These are phyloP conservation scores for Rhabditoides inermis DNA, from an alignment of 2,888 invertebrate species.

Conservation along the genomic window DNA sequence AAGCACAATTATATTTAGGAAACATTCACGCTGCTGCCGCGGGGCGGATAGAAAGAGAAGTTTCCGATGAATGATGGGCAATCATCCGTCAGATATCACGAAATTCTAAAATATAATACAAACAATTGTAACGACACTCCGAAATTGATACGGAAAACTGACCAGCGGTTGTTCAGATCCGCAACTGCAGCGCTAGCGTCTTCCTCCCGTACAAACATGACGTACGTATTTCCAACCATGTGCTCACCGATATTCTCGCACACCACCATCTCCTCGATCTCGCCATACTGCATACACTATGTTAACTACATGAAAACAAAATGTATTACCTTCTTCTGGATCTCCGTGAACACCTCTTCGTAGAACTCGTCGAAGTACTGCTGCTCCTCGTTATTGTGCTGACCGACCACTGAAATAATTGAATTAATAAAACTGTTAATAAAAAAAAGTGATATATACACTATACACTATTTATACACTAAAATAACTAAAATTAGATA, in stretches of 20 bases:
- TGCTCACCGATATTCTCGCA: conserved; percentile 77
- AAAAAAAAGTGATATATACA: not conserved
- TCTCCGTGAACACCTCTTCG: conserved; percentile 96
- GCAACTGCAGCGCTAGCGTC: conserved; percentile 95
- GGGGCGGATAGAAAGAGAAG: too few relatives aligned
- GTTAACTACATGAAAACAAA: not conserved
- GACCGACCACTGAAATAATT: conserved; percentile 36
- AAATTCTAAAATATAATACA: too few relatives aligned
- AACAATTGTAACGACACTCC: too few relatives aligned
- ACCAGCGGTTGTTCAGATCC: conserved; percentile 67
- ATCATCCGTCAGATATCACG: too few relatives aligned
- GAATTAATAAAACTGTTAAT: not conserved
- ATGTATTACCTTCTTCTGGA: conserved; percentile 72
- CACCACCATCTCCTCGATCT: conserved; percentile 99
- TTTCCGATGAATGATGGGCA: too few relatives aligned
- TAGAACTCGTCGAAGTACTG: conserved; percentile 99
- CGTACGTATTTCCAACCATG: conserved; percentile 95
- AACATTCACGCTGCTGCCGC: too few relatives aligned
- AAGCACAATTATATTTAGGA: too few relatives aligned
- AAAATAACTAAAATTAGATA: not conserved
- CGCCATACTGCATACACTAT: conserved; percentile 67
- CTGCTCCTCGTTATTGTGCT: conserved; percentile 71
- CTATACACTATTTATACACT: too few relatives aligned
- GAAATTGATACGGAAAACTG: too few relatives aligned
- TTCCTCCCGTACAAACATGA: conserved; percentile 85